Conservation (phyloP, 2,797 vertebrate species). For the Eospalax fontanierii region DNA sequence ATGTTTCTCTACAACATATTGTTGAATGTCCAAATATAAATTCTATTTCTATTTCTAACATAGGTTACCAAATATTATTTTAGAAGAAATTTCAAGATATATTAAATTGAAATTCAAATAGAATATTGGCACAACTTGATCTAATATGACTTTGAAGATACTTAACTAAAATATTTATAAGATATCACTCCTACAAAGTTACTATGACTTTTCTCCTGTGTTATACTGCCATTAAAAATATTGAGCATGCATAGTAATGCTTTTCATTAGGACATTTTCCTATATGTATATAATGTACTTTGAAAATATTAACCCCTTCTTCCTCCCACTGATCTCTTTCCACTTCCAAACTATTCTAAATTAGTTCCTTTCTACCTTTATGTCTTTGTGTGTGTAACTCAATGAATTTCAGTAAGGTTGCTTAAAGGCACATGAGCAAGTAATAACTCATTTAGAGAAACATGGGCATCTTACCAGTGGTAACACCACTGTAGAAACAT, state of each 20-base stretch:
- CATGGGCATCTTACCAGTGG: neutral
- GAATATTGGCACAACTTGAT: neutral
- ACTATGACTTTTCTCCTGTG: neutral
- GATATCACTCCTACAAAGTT: neutral
- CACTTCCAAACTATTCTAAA: neutral
- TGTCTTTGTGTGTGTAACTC: neutral
- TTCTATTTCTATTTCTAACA: neutral
- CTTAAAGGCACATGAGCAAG: neutral
- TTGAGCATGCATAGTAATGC: neutral
- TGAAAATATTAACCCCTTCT: neutral
- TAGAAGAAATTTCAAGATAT: neutral
- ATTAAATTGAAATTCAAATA: neutral
- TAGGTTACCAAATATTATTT: slow-evolving; percentile 24
- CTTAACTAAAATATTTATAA: slow-evolving; percentile 25
- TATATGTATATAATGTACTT: neutral
- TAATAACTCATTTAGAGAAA: neutral
- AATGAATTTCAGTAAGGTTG: neutral
- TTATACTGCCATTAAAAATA: neutral
- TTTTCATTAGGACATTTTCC: neutral
- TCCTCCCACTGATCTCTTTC: neutral
- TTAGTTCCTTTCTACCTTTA: too few species aligned
- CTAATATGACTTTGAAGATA: neutral
- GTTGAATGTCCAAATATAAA: neutral
- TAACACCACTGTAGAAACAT: neutral
- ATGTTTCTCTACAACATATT: neutral